phyloP scores from a whole-genome alignment of 2,797 vertebrate species.

The Eulemur albifrons region DNA sequence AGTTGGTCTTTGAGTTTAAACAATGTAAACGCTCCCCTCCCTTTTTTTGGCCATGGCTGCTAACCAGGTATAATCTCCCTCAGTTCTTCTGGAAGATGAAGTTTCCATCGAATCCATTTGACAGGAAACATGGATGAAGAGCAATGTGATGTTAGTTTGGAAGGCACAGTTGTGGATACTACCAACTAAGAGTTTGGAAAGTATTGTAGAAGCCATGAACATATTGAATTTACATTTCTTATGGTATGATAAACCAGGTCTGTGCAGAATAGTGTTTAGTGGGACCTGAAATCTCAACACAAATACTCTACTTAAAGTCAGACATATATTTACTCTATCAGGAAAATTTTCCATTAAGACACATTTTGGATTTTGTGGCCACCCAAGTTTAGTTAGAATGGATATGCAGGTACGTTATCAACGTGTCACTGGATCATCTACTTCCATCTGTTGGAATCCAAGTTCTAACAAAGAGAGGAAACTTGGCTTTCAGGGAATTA shows the following conservation, averaged over 20 bases:
- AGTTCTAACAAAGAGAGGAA: background rate
- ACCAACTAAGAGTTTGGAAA: background rate
- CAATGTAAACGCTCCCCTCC: background rate
- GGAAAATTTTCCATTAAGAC: background rate
- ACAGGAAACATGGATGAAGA: background rate
- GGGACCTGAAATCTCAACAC: background rate
- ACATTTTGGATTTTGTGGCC: background rate
- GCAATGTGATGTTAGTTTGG: background rate
- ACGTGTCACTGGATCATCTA: background rate
- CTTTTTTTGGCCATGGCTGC: background rate
- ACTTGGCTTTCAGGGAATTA: slow-evolving; percentile 47
- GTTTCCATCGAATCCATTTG: background rate
- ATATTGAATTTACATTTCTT: background rate
- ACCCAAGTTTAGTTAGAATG: background rate
- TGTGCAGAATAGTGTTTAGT: background rate
- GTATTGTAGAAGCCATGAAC: background rate
- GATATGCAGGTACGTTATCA: background rate
- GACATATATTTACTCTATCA: background rate
- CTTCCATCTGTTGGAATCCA: background rate
- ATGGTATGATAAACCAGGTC: background rate
- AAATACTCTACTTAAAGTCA: background rate
- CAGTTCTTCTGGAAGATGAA: background rate
- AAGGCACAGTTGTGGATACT: background rate
- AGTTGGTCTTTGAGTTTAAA: background rate
- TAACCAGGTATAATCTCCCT: background rate